phyloP scores from a whole-genome alignment of 2,888 invertebrate genomes.

The Drosophila lutescens region DNA sequence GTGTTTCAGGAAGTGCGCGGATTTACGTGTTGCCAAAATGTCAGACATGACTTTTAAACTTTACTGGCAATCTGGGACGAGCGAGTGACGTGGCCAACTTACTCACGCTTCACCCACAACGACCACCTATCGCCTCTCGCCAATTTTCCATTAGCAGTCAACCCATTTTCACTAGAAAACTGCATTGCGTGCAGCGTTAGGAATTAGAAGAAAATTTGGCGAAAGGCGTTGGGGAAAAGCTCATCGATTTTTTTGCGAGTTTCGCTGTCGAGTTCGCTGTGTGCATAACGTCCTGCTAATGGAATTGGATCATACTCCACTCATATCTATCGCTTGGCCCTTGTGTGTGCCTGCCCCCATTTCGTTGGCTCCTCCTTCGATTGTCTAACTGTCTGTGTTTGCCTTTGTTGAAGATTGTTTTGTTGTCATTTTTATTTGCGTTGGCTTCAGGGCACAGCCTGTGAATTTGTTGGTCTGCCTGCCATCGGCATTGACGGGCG shows the following conservation, averaged over 20 bases:
- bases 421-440: constrained; percentile 50
- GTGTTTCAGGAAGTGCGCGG: constrained; percentile 31
- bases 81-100: constrained; percentile 18
- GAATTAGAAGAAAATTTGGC: constrained; percentile 52
- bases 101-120: constrained; percentile 11
- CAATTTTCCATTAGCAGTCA: constrained; percentile 29
- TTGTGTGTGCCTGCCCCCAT: constrained; percentile 5
- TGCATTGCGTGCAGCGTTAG: constrained; percentile 65
- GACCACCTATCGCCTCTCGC: constrained; percentile 12
- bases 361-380: constrained; percentile 14
- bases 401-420: constrained; percentile 57
- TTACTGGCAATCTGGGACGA: constrained; percentile 39
- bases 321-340: constrained; percentile 24
- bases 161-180: constrained; percentile 29
- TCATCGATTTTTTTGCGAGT: constrained; percentile 58
- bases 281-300: constrained; percentile 35
- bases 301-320: constrained; percentile 40
- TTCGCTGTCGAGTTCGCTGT: constrained; percentile 15
- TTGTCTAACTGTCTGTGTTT: constrained; percentile 43
- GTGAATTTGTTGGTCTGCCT: constrained; percentile 21
- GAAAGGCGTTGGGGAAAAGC: constrained; percentile 11
- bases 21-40: constrained; percentile 46
- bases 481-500: constrained; percentile 32
- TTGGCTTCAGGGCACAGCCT: constrained; percentile 17
- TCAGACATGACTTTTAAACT: constrained; percentile 57